Evolutionary conservation across 1,140 invertebrate species (phyloP), one percentile per base, ranked within the genome.

Genomic region (Pseudomyrmex dendroicus): DNA sequence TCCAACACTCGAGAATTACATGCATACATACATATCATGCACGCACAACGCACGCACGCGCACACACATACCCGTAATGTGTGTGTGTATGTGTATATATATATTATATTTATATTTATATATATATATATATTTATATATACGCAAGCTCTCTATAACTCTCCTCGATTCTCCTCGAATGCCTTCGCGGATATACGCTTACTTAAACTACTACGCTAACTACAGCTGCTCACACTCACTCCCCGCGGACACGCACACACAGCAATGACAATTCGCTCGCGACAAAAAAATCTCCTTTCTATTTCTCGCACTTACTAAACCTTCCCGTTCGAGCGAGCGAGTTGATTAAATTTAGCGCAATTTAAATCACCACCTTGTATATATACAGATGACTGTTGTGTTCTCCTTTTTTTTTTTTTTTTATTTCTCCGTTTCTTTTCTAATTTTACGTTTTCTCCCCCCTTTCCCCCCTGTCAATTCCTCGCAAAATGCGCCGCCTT

Each of bases 71-170:
- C 7, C 35, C 35, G 35, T 35, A 35, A 35, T 35, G 35, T 35
- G 35, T 35, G 35, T 25, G 25, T 25, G 4, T 25, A 2, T 25
- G 20, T 22, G 2, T 35, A 35, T 35, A 35, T 35, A 35, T 35
- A 35, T 35, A 35, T 35, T 35, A 35, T 35, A 35, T 35, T 35
- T 74, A 35, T 74, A 25, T 74, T 20, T 22, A 46, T 77, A 68
- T 78, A 86, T 88, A 56, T 88, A 56, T 89, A 80, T 88, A 78
- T 76, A 83, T 83, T 57, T 67, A 46, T 70, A 62, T 59, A 74
- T 76, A 88, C 87, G 85, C 91, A 91, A 92, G 91, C 91, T 93
- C 91, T 90, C 90, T 89, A 86, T 89, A 87, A 84, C 70, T 87
- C 82, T 52, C 56, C 22, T 57, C 59, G 44, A 57, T 20, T 82